Evolutionary conservation across 2,888 invertebrate species (phyloP), one percentile per base, ranked within the genome.

Genomic region (Stomorhina lunata): DNA sequence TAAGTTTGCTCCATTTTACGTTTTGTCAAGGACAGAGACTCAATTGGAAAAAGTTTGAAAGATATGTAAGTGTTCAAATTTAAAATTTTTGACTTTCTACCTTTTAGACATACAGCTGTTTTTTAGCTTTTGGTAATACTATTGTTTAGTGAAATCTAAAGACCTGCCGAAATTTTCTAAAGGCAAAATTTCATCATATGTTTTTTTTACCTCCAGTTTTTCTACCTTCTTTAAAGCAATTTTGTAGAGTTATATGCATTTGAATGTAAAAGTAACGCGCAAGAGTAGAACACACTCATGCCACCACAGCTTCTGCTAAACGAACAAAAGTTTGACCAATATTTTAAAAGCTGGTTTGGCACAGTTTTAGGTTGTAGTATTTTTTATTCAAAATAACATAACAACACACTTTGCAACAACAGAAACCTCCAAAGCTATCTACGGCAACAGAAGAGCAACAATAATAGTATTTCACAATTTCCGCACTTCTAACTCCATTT

Each of bases 401-500:
- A 66, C 79, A 72, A 79, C 72, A 79, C 72, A 73, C 63, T 79
- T 73, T 72, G 66, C 72, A 66, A 37, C 2, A 53, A 50, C 37
- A 69, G 53, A 65, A 79, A 68, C 48, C 40, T 65, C 45, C 20
- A 53, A 48, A 45, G 45, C 34, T 34, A 57, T 17, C 2, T 65
- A 43, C 61, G 55, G 17, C 29, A 61, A 25, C 32, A 50, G 27
- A 63, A 40, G 66, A 71, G 32, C 50, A 59, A 66, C 75, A 50
- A 72, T 48, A 76, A 76, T 71, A 57, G 55, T 61, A 83, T 83
- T 79, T 77, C 83, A 68, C 80, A 83, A 80, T 83, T 83, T 83
- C 83, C 83, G 83, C 80, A 83, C 83, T 83, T 83, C 83, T 83
- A 83, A 83, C 83, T 83, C 80, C 81, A 81, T 83, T 83, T 80